Evolutionary conservation across 2,888 invertebrate genomes (phyloP).

Genomic region (Agrochola litura): DNA sequence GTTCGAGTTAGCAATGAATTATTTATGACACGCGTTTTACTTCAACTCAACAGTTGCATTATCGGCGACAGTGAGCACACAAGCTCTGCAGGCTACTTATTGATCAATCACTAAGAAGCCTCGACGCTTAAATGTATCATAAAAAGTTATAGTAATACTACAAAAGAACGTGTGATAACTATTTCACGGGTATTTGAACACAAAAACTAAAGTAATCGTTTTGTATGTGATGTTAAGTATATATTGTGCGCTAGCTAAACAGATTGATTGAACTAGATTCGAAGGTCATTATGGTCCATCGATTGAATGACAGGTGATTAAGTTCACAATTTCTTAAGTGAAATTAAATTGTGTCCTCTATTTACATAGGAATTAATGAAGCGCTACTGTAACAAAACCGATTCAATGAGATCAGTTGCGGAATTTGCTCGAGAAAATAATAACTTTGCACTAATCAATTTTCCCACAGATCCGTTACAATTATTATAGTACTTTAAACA

Average conservation of each 20-base stretch:
- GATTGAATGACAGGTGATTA: slow-evolving; percentile 64
- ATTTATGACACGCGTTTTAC: slow-evolving; percentile 52
- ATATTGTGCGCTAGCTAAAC: slow-evolving; percentile 38
- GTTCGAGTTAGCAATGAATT: slow-evolving; percentile 55
- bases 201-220: slow-evolving; percentile 47
- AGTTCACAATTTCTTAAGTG: slow-evolving; percentile 51
- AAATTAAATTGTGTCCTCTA: slow-evolving; percentile 54
- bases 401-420: slow-evolving; percentile 49
- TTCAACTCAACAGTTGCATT: slow-evolving; percentile 30
- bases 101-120: slow-evolving; percentile 36
- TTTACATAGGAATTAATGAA: slow-evolving; percentile 58
- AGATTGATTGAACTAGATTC: slow-evolving; percentile 58
- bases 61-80: slow-evolving; percentile 16
- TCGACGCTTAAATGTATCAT: slow-evolving; percentile 36
- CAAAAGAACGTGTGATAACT: slow-evolving; percentile 64
- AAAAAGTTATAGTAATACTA: slow-evolving; percentile 47
- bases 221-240: slow-evolving; percentile 47
- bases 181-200: slow-evolving; percentile 61
- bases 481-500: slow-evolving; percentile 68
- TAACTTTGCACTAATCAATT: slow-evolving; percentile 63
- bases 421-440: slow-evolving; percentile 59
- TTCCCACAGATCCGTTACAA: slow-evolving; percentile 65
- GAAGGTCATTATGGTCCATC: slow-evolving; percentile 51
- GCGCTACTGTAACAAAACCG: slow-evolving; percentile 51
- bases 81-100: slow-evolving; percentile 31